Percentiles rank a stretch among this genome's conserved stretches.
Conservation (phyloP, 2,888 invertebrate genomes). For the Drosophila atripex region DNA sequence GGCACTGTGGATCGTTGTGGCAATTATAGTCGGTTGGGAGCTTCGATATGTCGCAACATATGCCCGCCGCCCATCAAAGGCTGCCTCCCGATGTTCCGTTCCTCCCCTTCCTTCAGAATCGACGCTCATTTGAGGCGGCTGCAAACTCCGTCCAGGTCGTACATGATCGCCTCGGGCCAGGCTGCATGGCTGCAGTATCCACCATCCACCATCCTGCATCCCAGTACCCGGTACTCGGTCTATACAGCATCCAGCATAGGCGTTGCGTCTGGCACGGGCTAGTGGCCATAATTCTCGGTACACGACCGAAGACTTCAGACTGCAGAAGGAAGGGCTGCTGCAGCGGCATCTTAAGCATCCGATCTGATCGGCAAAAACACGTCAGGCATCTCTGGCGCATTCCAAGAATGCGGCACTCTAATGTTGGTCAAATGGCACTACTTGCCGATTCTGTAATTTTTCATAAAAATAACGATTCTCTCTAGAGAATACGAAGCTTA, state of each 20-base stretch:
- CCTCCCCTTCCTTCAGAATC: constrained; percentile 1
- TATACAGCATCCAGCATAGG: constrained; percentile 53
- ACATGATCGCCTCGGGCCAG: constrained; percentile 81
- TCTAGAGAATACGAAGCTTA: neutral
- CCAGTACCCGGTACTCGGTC: constrained; percentile 37
- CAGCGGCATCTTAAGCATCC: constrained; percentile 41
- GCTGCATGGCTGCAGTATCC: constrained; percentile 62
- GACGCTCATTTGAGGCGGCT: constrained; percentile 70
- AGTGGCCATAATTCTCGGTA: constrained; percentile 65
- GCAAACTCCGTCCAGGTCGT: constrained; percentile 79
- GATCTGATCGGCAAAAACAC: constrained; percentile 58
- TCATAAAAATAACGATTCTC: neutral
- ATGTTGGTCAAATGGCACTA: constrained; percentile 6
- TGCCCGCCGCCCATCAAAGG: constrained; percentile 52
- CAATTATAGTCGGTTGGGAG: constrained; percentile 66
- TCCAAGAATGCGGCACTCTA: constrained; percentile 27
- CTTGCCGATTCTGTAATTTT: constrained; percentile 4
- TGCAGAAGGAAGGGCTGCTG: constrained; percentile 35
- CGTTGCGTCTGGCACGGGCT: constrained; percentile 79
- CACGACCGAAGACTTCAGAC: constrained; percentile 38
- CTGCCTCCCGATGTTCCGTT: neutral
- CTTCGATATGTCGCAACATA: constrained; percentile 61
- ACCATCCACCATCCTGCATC: constrained; percentile 49
- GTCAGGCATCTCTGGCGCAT: constrained; percentile 50
- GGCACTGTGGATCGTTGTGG: constrained; percentile 45